These are phyloP conservation scores for Drosophila fulvimacula DNA, from an alignment of 2,888 invertebrate genomes.

Conservation along the genomic window DNA sequence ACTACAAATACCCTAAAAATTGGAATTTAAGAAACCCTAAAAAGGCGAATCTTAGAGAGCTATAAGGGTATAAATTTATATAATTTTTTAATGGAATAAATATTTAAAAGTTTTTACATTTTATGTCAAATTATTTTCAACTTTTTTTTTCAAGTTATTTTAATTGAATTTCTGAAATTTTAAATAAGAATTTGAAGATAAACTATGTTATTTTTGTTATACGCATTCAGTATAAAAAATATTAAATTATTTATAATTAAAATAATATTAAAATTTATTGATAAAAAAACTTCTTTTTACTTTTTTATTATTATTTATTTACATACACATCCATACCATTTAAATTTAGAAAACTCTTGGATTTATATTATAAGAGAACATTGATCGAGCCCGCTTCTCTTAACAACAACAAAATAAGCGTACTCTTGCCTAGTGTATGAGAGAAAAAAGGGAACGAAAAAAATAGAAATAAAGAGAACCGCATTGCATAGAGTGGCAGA, in stretches of 20 bases:
- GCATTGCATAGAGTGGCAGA: constrained; percentile 71
- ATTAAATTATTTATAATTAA: background rate
- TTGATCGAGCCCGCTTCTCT: background rate
- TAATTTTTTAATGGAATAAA: background rate
- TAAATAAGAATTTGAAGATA: no score
- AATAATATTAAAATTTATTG: no score
- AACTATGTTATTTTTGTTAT: background rate
- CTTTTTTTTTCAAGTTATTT: no score
- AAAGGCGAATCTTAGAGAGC: background rate
- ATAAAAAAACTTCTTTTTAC: no score
- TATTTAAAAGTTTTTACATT: background rate
- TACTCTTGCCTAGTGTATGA: background rate
- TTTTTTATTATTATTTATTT: no score
- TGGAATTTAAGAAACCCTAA: background rate
- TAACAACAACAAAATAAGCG: background rate
- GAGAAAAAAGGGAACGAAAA: background rate
- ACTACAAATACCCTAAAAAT: constrained; percentile 2
- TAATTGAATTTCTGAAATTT: no score
- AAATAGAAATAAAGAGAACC: constrained; percentile 5
- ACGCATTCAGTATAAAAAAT: background rate
- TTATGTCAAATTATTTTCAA: background rate
- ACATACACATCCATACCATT: no score
- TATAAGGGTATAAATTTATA: background rate
- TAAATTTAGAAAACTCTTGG: no score
- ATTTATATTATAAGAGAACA: background rate